Base-by-base conservation (phyloP, 2,888 invertebrate genomes). In the Esperia sulphurella region DNA sequence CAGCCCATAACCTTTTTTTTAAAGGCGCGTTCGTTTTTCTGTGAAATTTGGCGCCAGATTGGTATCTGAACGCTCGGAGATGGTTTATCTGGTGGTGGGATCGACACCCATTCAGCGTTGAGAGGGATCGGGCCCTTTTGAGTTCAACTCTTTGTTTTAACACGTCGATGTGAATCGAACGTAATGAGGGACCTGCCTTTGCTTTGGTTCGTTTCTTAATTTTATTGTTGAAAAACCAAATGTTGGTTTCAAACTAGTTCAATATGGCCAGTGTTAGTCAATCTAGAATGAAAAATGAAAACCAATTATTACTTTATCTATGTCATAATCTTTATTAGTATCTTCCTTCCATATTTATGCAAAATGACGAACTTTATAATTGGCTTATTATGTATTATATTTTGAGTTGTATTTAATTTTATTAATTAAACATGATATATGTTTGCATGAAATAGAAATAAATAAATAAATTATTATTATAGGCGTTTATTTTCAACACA, bases 31-130 rank as follows among this genome's bases (percentile, higher is more conserved):
- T 71, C 52, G 58, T 48, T 70, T 67, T 83, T 83, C 85, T 80
- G 82, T 86, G 82, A 86, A 83, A 81, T 85, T 86, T 83, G 85
- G 86, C 83, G 83, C 83, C 83, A 79, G 86, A 85, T 83, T 59
- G 43, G 59, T 79, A 86, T 84, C 85, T 64, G 57, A 50, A 62
- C 61, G 62, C 54, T 49, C 53, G 57, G 61, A 54, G 55, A 54
- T 58, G 63, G 52, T 57, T 77, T 85, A 86, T 84, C 83, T 71
- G 65, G 68, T 65, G 68, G 65, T 63, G 61, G 69, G 77, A 81
- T 86, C 81, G 71, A 82, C 78, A 79, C 72, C 71, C 73, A 79
- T 81, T 78, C 71, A 74, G 61, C 59, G 63, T 52, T 58, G 60
- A 66, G 65, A 63, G 63, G 57, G 50, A 53, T 75, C 73, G 78